Percentiles rank a stretch among this genome's conserved stretches.
phyloP scores from a whole-genome alignment of 2,113 vertebrate genomes.

The Mus pahari region DNA sequence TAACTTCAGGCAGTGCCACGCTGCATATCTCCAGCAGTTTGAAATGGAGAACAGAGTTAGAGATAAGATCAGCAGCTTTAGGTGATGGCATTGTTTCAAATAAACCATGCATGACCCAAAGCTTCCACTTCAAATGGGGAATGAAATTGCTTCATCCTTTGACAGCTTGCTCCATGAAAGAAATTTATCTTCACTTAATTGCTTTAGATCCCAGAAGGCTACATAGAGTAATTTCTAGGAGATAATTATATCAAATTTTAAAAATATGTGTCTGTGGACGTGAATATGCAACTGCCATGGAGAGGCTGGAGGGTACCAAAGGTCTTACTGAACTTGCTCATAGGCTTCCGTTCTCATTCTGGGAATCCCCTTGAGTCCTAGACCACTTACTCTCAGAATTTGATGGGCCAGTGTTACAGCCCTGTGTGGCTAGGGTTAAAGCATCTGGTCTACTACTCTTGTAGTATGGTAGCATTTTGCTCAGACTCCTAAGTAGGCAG shows the following conservation, averaged over 20 bases:
- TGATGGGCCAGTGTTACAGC: not conserved
- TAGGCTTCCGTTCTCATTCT: slow-evolving; percentile 65
- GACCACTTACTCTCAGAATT: slow-evolving; percentile 60
- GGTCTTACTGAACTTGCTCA: slow-evolving; percentile 57
- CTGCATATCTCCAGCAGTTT: slow-evolving; percentile 89
- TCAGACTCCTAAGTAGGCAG: slow-evolving; percentile 28
- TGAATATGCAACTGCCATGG: slow-evolving; percentile 78
- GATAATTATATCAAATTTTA: slow-evolving; percentile 90
- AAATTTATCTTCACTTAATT: slow-evolving; percentile 93
- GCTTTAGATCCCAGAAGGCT: slow-evolving; percentile 89
- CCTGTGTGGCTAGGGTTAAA: slow-evolving; percentile 51
- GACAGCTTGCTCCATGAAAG: slow-evolving; percentile 90
- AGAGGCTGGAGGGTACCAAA: slow-evolving; percentile 45
- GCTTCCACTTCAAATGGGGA: slow-evolving; percentile 92
- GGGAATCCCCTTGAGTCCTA: slow-evolving; percentile 39
- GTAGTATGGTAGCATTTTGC: slow-evolving; percentile 42
- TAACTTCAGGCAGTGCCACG: slow-evolving; percentile 91
- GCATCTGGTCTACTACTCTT: slow-evolving; percentile 11
- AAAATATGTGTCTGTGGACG: slow-evolving; percentile 84
- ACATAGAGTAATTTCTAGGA: slow-evolving; percentile 88
- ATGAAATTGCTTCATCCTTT: slow-evolving; percentile 92
- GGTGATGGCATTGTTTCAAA: slow-evolving; percentile 93
- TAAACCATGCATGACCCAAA: slow-evolving; percentile 92
- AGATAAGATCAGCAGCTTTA: slow-evolving; percentile 93
- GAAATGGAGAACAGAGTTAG: slow-evolving; percentile 87